Percentiles rank a stretch among this genome's conserved stretches.
These are phyloP conservation scores for Drosophila ogumai DNA, from an alignment of 1,140 invertebrate species.

Conservation along the genomic window DNA sequence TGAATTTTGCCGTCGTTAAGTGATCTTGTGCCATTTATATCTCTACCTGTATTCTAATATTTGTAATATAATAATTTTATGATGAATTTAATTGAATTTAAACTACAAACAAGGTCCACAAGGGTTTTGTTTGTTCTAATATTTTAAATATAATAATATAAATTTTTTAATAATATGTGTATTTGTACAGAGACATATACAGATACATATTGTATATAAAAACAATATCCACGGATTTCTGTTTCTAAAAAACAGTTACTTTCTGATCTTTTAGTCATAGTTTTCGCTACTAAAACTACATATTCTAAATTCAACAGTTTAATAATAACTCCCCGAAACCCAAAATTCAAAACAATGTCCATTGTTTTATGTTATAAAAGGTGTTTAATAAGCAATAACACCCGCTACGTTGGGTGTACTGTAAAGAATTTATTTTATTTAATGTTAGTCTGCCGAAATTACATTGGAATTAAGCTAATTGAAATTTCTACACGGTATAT, in stretches of 20 bases:
- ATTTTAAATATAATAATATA: not conserved
- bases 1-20: not conserved
- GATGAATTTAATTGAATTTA: too few species aligned
- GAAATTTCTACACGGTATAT: conserved; percentile 66
- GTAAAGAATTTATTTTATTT: conserved; percentile 59
- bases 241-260: too few species aligned
- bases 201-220: too few species aligned
- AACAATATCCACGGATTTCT: too few species aligned
- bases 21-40: too few species aligned
- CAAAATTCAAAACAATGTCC: not conserved
- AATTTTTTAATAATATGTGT: too few species aligned
- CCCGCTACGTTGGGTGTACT: conserved; percentile 16
- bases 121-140: too few species aligned
- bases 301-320: not conserved
- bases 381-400: conserved; percentile 15
- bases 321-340: not conserved
- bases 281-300: not conserved
- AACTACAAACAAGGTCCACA: too few species aligned
- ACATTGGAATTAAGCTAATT: conserved; percentile 71
- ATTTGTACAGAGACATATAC: too few species aligned
- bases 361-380: not conserved
- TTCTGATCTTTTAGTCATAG: not conserved
- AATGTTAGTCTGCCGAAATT: conserved; percentile 54
- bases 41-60: not conserved
- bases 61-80: not conserved